These are phyloP conservation scores for Haplochromis vanheusdeni DNA, from an alignment of 2,113 vertebrate species.

Conservation along the genomic window DNA sequence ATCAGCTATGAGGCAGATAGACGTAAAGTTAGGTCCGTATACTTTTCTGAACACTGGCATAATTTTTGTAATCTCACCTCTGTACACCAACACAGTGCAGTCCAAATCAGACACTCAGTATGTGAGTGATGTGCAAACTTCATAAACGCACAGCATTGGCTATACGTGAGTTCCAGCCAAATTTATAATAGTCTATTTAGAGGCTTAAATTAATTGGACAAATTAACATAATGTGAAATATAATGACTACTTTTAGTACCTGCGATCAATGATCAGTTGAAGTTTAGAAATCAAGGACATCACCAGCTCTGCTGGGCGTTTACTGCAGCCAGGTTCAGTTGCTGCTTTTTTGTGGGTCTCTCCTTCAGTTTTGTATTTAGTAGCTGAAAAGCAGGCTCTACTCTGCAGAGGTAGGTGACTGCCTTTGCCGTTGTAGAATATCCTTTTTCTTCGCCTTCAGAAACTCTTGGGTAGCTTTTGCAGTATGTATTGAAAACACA, in stretches of 20 bases:
- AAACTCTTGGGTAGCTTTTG: not conserved
- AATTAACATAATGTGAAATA: not conserved
- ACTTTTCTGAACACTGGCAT: not conserved
- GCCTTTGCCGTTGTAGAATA: accelerated
- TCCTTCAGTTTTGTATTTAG: not conserved
- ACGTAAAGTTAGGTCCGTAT: accelerated
- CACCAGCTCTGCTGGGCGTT: not conserved
- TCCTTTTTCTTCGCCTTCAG: not conserved
- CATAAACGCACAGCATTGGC: not conserved
- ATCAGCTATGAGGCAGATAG: not conserved
- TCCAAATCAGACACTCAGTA: not conserved
- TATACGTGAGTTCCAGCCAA: not conserved
- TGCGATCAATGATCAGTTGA: not conserved
- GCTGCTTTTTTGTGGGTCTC: not conserved
- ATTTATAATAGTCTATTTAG: not conserved
- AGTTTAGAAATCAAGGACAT: not conserved
- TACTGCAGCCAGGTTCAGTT: accelerated
- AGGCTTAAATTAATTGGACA: not conserved
- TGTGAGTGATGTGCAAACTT: not conserved
- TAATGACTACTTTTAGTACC: not conserved
- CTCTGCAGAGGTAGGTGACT: not conserved
- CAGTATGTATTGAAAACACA: not conserved
- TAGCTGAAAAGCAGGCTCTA: not conserved
- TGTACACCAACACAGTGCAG: not conserved
- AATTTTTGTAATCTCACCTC: not conserved